Evolutionary conservation across 2,888 invertebrate genomes (phyloP).

Genomic region (Polymixis flavicincta): DNA sequence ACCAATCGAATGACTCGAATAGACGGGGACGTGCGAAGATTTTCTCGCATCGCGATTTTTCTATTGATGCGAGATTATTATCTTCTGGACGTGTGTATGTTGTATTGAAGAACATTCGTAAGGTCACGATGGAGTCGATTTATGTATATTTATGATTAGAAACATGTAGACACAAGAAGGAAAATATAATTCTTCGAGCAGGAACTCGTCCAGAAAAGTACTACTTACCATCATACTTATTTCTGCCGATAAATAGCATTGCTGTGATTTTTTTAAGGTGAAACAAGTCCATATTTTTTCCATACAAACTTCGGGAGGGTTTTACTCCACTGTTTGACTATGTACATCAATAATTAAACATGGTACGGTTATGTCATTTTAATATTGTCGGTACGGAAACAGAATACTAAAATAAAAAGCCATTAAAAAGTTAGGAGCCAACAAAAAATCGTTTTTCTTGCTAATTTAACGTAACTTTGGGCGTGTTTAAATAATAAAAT

Average conservation of each 20-base stretch:
- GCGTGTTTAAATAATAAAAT: too few relatives aligned
- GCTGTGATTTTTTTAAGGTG: too few relatives aligned
- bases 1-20: slow-evolving; percentile 72
- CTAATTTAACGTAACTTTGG: too few relatives aligned
- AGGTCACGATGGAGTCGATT: slow-evolving; percentile 14
- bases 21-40: slow-evolving; percentile 73
- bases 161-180: background rate
- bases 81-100: slow-evolving; percentile 48
- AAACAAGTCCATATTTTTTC: too few relatives aligned
- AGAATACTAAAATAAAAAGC: too few relatives aligned
- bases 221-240: background rate
- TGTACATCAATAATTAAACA: too few relatives aligned
- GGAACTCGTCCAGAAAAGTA: background rate
- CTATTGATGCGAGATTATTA: slow-evolving; percentile 66
- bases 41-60: slow-evolving; percentile 69
- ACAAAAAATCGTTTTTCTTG: too few relatives aligned
- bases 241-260: background rate
- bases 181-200: background rate
- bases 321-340: too few relatives aligned
- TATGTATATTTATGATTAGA: slow-evolving; percentile 10
- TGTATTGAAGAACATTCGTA: slow-evolving; percentile 35
- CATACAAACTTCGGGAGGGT: too few relatives aligned
- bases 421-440: too few relatives aligned
- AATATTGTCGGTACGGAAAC: too few relatives aligned
- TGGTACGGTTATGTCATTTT: too few relatives aligned